These are phyloP conservation scores for Polymixis lichenea DNA, from an alignment of 2,888 invertebrate genomes.

Conservation along the genomic window DNA sequence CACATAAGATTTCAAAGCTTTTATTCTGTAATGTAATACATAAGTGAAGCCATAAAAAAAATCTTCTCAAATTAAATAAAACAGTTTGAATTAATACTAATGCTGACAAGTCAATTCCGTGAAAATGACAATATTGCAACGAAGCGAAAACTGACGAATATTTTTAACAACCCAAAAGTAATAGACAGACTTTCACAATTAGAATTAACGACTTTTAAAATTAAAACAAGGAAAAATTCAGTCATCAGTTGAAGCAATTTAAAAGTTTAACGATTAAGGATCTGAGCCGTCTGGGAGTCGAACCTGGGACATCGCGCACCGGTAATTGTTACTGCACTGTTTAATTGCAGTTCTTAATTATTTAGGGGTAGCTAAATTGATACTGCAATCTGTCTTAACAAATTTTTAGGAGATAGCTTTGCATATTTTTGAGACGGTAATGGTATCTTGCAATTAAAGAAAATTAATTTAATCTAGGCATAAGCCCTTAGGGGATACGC, in stretches of 20 bases:
- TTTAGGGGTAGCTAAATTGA: slow-evolving; percentile 71
- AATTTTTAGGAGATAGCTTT: slow-evolving; percentile 68
- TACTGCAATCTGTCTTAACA: slow-evolving; percentile 68
- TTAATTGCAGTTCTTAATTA: slow-evolving; percentile 73
- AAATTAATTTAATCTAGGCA: slow-evolving; percentile 26
- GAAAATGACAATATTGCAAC: slow-evolving; percentile 15
- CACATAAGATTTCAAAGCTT: not conserved
- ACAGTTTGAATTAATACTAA: not conserved
- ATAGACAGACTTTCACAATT: slow-evolving; percentile 49
- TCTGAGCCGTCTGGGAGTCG: slow-evolving; percentile 69
- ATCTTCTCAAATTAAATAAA: not conserved
- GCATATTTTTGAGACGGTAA: slow-evolving; percentile 57
- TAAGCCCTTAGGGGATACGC: not conserved
- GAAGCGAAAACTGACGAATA: not conserved
- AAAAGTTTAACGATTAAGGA: slow-evolving; percentile 72
- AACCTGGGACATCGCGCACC: slow-evolving; percentile 65
- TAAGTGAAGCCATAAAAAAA: not conserved
- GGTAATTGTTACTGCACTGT: slow-evolving; percentile 67
- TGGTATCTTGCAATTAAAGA: slow-evolving; percentile 45
- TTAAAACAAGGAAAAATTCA: slow-evolving; percentile 65
- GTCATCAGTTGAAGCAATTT: slow-evolving; percentile 67
- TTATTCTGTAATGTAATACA: not conserved
- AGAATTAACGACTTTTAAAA: slow-evolving; percentile 58
- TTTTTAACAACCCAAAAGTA: slow-evolving; percentile 32
- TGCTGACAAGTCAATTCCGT: not conserved